These are phyloP conservation scores for Oreortyx pictus DNA, from an alignment of 2,797 vertebrate species.

Conservation along the genomic window DNA sequence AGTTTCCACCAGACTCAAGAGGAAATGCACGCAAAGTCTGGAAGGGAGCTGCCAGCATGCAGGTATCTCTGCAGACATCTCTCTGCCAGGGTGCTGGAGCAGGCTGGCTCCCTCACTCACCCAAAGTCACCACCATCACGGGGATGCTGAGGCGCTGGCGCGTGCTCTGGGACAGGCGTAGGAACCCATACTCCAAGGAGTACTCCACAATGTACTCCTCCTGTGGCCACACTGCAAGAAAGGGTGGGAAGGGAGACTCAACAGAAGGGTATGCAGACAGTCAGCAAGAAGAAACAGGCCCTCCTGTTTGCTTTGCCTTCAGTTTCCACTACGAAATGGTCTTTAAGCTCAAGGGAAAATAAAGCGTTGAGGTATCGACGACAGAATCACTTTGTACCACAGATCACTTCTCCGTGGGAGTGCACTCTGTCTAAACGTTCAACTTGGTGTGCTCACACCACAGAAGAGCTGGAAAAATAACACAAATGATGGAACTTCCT, in stretches of 20 bases:
- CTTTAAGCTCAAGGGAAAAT: neutral
- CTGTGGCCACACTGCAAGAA: slow-evolving; percentile 89
- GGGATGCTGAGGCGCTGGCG: slow-evolving; percentile 96
- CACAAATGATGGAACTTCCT: neutral
- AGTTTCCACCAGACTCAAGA: neutral
- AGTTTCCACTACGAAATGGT: neutral
- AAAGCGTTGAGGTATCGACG: neutral
- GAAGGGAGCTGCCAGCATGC: accelerated
- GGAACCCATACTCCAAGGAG: slow-evolving; percentile 94
- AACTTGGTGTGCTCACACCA: neutral
- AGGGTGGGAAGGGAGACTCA: neutral
- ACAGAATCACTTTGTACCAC: neutral
- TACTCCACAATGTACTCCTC: slow-evolving; percentile 98
- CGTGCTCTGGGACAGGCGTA: slow-evolving; percentile 93
- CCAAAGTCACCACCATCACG: slow-evolving; percentile 96
- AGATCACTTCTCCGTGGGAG: neutral
- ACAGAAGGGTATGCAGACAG: neutral
- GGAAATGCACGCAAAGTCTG: neutral
- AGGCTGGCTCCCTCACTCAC: slow-evolving; percentile 75
- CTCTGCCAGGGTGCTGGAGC: neutral
- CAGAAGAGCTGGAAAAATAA: neutral
- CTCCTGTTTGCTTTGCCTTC: neutral
- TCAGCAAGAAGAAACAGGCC: neutral
- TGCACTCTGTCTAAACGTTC: neutral
- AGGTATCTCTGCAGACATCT: neutral